These are phyloP conservation scores for Rhinogobio ventralis DNA, from an alignment of 2,797 vertebrate genomes.

Conservation along the genomic window DNA sequence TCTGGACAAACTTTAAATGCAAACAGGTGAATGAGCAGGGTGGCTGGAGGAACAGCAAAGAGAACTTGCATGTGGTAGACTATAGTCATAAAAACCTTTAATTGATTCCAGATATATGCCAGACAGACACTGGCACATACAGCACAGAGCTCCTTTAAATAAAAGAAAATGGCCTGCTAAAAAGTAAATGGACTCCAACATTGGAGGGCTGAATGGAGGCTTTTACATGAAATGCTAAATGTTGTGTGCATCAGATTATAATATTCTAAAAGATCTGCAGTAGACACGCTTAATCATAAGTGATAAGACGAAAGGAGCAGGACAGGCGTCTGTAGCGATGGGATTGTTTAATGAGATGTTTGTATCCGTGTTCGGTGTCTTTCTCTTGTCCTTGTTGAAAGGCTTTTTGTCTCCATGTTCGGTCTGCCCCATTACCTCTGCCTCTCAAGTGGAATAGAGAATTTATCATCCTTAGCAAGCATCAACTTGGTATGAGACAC, in stretches of 20 bases:
- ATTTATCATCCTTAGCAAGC: constrained; percentile 70
- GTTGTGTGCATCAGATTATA: not conserved
- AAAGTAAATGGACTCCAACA: not conserved
- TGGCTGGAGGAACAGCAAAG: constrained; percentile 8
- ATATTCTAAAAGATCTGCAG: not conserved
- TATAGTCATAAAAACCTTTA: not conserved
- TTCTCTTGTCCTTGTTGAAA: constrained; percentile 55
- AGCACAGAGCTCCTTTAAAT: not conserved
- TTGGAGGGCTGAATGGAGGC: not conserved
- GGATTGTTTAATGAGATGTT: constrained; percentile 23
- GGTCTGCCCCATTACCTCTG: constrained; percentile 72
- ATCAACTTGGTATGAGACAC: constrained; percentile 20
- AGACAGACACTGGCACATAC: not conserved
- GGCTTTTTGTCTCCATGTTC: constrained; percentile 50
- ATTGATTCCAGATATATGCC: constrained; percentile 32
- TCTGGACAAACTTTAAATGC: constrained; percentile 64
- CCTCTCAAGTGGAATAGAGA: constrained; percentile 70
- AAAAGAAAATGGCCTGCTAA: not conserved
- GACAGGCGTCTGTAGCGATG: not conserved
- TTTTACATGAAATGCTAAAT: constrained; percentile 9
- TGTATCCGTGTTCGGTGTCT: constrained; percentile 33
- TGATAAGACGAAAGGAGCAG: not conserved
- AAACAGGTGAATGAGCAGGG: constrained; percentile 33
- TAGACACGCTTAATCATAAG: constrained; percentile 14
- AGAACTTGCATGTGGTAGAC: not conserved